Conservation (phyloP, 2,797 vertebrate species). For the Hozukius guyotensis region DNA sequence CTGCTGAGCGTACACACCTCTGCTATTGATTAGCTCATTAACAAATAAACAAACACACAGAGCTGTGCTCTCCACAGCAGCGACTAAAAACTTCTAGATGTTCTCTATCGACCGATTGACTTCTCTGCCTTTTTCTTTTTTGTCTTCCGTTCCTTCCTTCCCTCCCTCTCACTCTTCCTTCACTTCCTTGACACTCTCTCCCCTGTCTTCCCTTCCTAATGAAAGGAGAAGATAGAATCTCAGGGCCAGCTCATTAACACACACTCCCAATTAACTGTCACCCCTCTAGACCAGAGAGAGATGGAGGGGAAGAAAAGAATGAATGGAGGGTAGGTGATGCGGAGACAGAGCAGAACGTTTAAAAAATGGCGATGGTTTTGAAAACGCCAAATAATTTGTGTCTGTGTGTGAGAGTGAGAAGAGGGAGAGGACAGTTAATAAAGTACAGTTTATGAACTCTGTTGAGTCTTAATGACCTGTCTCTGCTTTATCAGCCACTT, state of each 20-base stretch:
- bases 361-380: not conserved
- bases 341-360: not conserved
- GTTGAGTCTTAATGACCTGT: conserved; percentile 62
- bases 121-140: not conserved
- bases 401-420: not conserved
- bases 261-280: conserved; percentile 66
- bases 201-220: conserved; percentile 48
- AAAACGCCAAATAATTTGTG: conserved; percentile 24
- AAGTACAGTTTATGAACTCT: conserved; percentile 60
- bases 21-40: conserved; percentile 71
- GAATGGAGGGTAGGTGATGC: not conserved
- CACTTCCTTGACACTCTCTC: conserved; percentile 26
- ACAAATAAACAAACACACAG: conserved; percentile 50
- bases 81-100: conserved; percentile 24
- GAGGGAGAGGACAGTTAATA: conserved; percentile 51
- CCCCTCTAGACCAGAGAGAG: conserved; percentile 36
- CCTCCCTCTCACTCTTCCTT: not conserved
- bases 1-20: conserved; percentile 45
- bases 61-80: conserved; percentile 13
- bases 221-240: conserved; percentile 65
- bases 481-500: conserved; percentile 54
- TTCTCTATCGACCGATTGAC: conserved; percentile 12
- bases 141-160: not conserved
- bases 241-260: conserved; percentile 68
- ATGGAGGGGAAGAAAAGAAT: conserved; percentile 9